Evolutionary conservation across 1,140 invertebrate species (phyloP).

Genomic region (Adoxophyes honmai): DNA sequence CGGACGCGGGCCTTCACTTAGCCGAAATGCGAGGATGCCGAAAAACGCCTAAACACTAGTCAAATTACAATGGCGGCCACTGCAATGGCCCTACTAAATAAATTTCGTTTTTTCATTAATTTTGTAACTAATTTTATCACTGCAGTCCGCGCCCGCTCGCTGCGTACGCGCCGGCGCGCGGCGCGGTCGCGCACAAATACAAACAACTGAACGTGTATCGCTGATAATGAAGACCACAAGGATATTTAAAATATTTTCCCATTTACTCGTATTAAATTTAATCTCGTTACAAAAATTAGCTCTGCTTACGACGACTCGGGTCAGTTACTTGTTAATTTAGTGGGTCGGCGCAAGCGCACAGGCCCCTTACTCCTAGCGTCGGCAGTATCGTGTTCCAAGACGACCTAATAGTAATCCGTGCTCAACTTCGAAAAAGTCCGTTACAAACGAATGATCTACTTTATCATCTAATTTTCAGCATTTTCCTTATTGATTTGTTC

Average conservation of each 20-base stretch:
- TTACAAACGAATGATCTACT: constrained; percentile 61
- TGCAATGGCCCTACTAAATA: constrained; percentile 35
- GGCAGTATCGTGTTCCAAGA: constrained; percentile 63
- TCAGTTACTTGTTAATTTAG: constrained; percentile 13
- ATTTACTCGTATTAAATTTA: constrained; percentile 42
- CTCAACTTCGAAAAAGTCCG: constrained; percentile 62
- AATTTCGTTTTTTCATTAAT: constrained; percentile 67
- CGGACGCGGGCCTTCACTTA: constrained; percentile 68
- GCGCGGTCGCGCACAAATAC: constrained; percentile 51
- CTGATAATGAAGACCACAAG: constrained; percentile 75
- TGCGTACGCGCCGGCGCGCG: constrained; percentile 47
- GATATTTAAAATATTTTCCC: constrained; percentile 61
- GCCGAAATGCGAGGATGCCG: constrained; percentile 75
- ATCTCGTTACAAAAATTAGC: constrained; percentile 55
- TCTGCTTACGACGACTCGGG: constrained; percentile 13
- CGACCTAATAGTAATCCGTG: constrained; percentile 71
- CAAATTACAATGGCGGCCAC: constrained; percentile 45
- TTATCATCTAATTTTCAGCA: constrained; percentile 70
- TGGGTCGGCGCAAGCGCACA: constrained; percentile 7
- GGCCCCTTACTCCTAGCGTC: constrained; percentile 31
- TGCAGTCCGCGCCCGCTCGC: constrained; percentile 63
- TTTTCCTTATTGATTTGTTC: constrained; percentile 61
- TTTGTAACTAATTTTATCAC: constrained; percentile 74
- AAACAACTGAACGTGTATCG: constrained; percentile 64
- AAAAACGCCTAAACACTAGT: constrained; percentile 72